These are phyloP conservation scores for Agonum fuliginosum DNA, from an alignment of 2,888 invertebrate species.

Conservation along the genomic window DNA sequence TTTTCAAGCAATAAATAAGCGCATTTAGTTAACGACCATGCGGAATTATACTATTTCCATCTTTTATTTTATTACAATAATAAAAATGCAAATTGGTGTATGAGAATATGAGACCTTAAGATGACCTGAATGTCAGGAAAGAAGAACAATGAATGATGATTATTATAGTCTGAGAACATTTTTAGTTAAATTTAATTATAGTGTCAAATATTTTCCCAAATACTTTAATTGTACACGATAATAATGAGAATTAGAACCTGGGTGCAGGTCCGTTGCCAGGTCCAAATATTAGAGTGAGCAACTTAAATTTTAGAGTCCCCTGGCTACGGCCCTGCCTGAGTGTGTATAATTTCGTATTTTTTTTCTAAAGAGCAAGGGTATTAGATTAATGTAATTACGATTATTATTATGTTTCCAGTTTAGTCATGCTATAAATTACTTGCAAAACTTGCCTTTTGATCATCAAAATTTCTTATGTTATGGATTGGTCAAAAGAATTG, in stretches of 20 bases:
- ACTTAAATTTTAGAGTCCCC: too few species aligned
- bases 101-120: background rate
- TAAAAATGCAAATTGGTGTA: constrained; percentile 34
- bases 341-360: too few species aligned
- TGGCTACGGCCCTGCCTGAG: too few species aligned
- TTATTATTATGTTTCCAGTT: background rate
- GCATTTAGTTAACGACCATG: background rate
- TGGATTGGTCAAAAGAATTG: too few species aligned
- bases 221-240: background rate
- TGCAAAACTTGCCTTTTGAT: too few species aligned
- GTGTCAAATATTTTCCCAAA: background rate
- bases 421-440: background rate
- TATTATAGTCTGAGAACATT: constrained; percentile 4
- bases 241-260: constrained; percentile 6
- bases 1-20: constrained; percentile 4
- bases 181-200: too few species aligned
- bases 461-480: too few species aligned
- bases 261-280: too few species aligned
- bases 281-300: too few species aligned
- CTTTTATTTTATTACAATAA: constrained; percentile 24
- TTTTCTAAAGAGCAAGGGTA: too few species aligned
- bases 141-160: background rate
- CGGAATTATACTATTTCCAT: constrained; percentile 8
- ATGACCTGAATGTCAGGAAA: constrained; percentile 11
- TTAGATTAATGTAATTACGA: too few species aligned